Base-by-base conservation (phyloP, 1,140 invertebrate genomes). In the Bombus fervidus region DNA sequence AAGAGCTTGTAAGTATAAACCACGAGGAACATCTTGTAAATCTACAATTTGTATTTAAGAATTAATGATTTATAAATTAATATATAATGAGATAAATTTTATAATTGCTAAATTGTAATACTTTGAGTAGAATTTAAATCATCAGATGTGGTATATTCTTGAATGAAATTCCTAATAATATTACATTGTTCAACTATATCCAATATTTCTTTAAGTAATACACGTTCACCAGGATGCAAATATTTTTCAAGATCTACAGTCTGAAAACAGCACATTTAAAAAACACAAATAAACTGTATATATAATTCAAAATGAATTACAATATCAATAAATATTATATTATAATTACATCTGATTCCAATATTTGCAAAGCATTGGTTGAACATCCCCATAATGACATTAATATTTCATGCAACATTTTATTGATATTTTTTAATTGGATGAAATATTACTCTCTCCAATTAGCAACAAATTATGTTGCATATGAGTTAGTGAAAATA, bases 1-100 rank as follows among this genome's bases (percentile, higher is more conserved):
- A 83, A 97, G 95, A 64, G 96, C 96, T 88, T 95, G 95, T 37
- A 97, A 91, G 91, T 97, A 97, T 34, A 96, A 89, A 5, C 96
- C 96, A 79, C 93, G 84, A 25, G 34, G 31, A 9, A 80, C 18
- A 73, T 78, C 85, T 79, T 66, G 79, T 68, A 86, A 74, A 69
- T 90, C 90, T 93, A 39, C 13, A 87, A 79, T 64, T 74, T 41
- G 28, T 59, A 76, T 87, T 47, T 39, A 22, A n/a, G 9, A 75
- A 71, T 68, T 34, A 69, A 78, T 41, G n/a, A 2, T n/a, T 18
- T 43, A 75, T 53, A 31, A 78, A 53, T 39, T 41, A 75, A 22
- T 8, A 69, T 59, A 34, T 41, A 66, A 90, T 41, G 41, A 53
- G 34, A 41, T 79, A 73, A 47, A 18, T 47, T 47, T 47, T 68